Conservation (phyloP, 1,140 invertebrate genomes). For the Philotrypesis tridentata region DNA sequence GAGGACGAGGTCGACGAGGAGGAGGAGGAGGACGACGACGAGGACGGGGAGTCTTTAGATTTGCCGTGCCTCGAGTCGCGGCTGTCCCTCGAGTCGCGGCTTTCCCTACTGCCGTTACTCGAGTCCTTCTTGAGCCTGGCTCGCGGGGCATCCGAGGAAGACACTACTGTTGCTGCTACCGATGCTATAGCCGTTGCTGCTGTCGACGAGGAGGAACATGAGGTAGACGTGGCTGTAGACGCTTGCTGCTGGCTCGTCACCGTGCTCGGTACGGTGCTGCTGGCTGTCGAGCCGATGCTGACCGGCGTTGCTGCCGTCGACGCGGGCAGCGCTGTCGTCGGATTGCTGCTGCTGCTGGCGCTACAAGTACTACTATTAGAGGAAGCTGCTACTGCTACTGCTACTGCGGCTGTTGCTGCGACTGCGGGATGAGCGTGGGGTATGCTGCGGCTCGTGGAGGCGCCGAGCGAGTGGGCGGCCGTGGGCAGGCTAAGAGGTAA, state of each 20-base stretch:
- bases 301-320: neutral
- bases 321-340: conserved; percentile 42
- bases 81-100: conserved; percentile 57
- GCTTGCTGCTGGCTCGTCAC: conserved; percentile 10
- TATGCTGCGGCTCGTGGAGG: conserved; percentile 54
- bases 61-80: conserved; percentile 64
- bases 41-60: conserved; percentile 57
- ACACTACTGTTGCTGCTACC: neutral
- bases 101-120: conserved; percentile 54
- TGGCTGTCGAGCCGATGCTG: neutral
- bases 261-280: neutral
- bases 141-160: conserved; percentile 16
- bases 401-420: neutral
- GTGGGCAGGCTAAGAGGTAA: conserved; percentile 59
- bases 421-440: neutral
- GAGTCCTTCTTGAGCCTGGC: conserved; percentile 37
- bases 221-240: conserved; percentile 14
- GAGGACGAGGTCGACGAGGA: too few species aligned
- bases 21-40: conserved; percentile 34
- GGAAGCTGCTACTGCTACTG: conserved; percentile 28
- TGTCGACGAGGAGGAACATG: neutral
- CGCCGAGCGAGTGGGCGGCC: conserved; percentile 56
- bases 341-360: neutral
- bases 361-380: conserved; percentile 14
- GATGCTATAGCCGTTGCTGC: neutral